These are phyloP conservation scores for Antechinus stuartii DNA, from an alignment of 2,113 vertebrate species.

Conservation along the genomic window DNA sequence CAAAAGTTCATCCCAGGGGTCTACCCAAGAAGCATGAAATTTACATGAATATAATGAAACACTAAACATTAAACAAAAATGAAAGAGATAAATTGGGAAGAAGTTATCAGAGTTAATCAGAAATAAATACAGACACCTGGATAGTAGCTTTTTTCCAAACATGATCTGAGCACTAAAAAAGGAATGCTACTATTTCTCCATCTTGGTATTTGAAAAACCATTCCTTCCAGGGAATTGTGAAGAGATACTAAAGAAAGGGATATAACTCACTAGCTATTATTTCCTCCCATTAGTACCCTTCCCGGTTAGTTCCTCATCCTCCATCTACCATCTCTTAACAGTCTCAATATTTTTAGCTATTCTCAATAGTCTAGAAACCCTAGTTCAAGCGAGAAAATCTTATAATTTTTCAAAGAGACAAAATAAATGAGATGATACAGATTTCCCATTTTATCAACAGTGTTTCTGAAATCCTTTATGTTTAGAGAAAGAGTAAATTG, in stretches of 20 bases:
- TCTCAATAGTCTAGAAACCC: not conserved
- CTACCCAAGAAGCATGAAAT: not conserved
- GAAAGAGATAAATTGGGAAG: not conserved
- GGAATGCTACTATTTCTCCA: not conserved
- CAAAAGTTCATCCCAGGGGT: not conserved
- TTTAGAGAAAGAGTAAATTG: slow-evolving; percentile 2
- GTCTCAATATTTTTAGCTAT: not conserved
- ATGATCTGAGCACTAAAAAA: not conserved
- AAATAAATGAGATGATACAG: not conserved
- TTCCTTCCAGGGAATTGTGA: not conserved
- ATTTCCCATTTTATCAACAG: not conserved
- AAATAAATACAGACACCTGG: not conserved
- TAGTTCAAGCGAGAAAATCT: not conserved
- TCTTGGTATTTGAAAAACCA: not conserved
- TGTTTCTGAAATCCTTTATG: not conserved
- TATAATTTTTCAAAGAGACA: slow-evolving; percentile 34
- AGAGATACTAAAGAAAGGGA: not conserved
- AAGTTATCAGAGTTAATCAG: slow-evolving; percentile 17
- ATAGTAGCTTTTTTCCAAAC: not conserved
- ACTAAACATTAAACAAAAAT: not conserved
- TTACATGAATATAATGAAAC: not conserved
- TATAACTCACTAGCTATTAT: not conserved
- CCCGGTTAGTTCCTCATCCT: not conserved
- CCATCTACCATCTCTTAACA: not conserved
- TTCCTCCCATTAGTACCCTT: not conserved